Base-by-base conservation (phyloP, 2,113 vertebrate species). In the Nothocercus julius region DNA sequence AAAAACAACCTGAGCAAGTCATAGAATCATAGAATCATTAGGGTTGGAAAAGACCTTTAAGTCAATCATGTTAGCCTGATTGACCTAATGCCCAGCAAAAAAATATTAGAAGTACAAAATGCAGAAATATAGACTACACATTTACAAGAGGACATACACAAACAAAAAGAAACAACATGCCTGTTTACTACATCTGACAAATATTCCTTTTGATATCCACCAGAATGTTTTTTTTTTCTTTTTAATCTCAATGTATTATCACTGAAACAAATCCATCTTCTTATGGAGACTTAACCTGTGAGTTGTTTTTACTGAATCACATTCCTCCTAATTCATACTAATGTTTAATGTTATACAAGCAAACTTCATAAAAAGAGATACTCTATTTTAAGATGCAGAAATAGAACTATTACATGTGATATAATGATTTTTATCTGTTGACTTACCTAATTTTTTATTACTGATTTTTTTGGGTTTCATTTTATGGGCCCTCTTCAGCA, bases 401-500 rank as follows among this genome's bases (percentile, higher is more conserved):
- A 73, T 36, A 34, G 25, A 84, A 72, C 77, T 15, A 68, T 27
- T 81, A 44, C 40, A 45, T 68, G 51, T 34, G 86, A 59, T 20
- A 40, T 24, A 80, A 69, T 1, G 2, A 49, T 36, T 78, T 80
- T 68, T 9, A 91, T 76, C 25, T 64, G 21, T 82, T 94, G 38
- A 97, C 98, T 97, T 93, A 99, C 99, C 98, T 78, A 94, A 69
- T 86, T 92, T 98, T 95, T 96, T 98, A 80, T 92, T 89, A 89
- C 85, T 95, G 27, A 95, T 92, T 92, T 98, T 99, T 89, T 98
- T 98, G 13, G 98, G 96, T 85, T 98, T 98, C 99, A 99, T 99
- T 97, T 98, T 99, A 87, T 98, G 96, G 64, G 99, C 99, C 95
- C 99, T 98, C 95, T 98, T 99, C 69, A 99, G 97, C 98, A 99